phyloP scores from a whole-genome alignment of 2,888 invertebrate species.

The Parasteatoda lunata region DNA sequence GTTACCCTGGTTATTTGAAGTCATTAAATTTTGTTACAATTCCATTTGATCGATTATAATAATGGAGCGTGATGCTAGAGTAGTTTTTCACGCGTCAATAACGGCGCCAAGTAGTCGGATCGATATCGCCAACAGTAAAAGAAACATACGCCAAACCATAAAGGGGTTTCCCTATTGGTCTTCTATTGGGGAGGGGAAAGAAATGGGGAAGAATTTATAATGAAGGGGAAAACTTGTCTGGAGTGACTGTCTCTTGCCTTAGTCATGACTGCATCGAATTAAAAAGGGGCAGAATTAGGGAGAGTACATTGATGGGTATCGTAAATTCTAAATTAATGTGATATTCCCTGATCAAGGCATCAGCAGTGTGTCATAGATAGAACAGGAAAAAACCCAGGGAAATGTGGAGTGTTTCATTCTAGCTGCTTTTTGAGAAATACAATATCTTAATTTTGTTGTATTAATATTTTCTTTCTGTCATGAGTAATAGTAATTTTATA shows the following conservation, averaged over 20 bases:
- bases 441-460: no score
- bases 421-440: no score
- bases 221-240: neutral
- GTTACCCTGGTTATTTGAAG: conserved; percentile 59
- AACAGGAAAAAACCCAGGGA: no score
- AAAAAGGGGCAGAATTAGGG: neutral
- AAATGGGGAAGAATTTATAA: conserved; percentile 21
- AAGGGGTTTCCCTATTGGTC: conserved; percentile 34
- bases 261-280: conserved; percentile 2
- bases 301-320: neutral
- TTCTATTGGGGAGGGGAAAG: conserved; percentile 7
- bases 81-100: conserved; percentile 42
- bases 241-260: neutral
- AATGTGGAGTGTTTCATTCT: no score
- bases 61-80: conserved; percentile 16
- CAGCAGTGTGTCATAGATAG: no score
- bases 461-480: no score
- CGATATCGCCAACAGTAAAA: conserved; percentile 54
- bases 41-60: conserved; percentile 46
- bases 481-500: no score
- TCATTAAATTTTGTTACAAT: conserved; percentile 60
- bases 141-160: conserved; percentile 36
- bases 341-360: no score
- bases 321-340: neutral
- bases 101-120: conserved; percentile 55